A percentile compares a stretch with the other conserved stretches of the same genome.
phyloP scores from a whole-genome alignment of 2,888 invertebrate genomes.

The Cataglyphis cursor region DNA sequence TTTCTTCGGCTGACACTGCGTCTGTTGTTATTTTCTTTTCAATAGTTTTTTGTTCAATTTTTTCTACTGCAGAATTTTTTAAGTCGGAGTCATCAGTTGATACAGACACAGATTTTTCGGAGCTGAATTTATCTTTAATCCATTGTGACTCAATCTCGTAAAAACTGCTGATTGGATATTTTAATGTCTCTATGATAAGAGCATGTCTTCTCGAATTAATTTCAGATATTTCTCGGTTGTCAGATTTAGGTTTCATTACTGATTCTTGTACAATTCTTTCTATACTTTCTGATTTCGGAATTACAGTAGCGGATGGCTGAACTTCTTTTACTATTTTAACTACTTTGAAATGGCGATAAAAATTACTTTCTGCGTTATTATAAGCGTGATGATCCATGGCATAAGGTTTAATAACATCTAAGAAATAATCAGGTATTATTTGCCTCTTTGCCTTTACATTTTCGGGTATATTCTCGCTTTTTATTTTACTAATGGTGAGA shows the following conservation, averaged over 20 bases:
- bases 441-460: background rate
- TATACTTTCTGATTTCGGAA: conserved; percentile 71
- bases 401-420: conserved; percentile 80
- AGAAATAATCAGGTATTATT: conserved; percentile 55
- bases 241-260: conserved; percentile 75
- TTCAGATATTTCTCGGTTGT: conserved; percentile 26
- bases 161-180: conserved; percentile 70
- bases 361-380: conserved; percentile 79
- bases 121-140: conserved; percentile 54
- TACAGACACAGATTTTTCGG: background rate
- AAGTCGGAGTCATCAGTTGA: conserved; percentile 33
- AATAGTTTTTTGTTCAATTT: conserved; percentile 25
- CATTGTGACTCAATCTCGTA: conserved; percentile 73
- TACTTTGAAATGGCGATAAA: conserved; percentile 79
- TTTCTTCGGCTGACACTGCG: background rate
- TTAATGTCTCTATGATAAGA: conserved; percentile 67
- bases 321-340: conserved; percentile 76
- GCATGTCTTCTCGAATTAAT: conserved; percentile 63
- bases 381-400: conserved; percentile 80
- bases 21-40: conserved; percentile 28
- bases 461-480: background rate
- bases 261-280: conserved; percentile 81
- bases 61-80: conserved; percentile 43
- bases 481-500: background rate
- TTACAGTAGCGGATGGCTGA: conserved; percentile 48